Percentiles rank a stretch among this genome's conserved stretches.
Evolutionary conservation across 1,140 invertebrate genomes (phyloP).

Genomic region (Megalonaias nervosa): DNA sequence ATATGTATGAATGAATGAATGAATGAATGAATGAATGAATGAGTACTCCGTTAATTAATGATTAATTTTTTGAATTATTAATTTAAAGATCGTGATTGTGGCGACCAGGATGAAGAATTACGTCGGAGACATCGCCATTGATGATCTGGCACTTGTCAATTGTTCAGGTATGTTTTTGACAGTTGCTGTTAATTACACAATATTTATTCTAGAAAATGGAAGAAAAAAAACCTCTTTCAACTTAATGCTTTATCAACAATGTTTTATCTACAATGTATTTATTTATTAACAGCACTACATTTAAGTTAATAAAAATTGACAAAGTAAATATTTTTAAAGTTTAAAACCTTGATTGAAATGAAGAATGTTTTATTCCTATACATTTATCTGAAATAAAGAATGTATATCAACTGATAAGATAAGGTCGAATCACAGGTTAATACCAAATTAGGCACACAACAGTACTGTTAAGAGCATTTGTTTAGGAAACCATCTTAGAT

Average conservation of each 20-base stretch:
- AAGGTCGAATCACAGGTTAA: too few species aligned
- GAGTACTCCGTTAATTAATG: too few species aligned
- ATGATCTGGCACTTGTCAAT: slow-evolving; percentile 76
- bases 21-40: too few species aligned
- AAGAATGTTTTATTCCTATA: background rate
- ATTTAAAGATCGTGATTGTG: slow-evolving; percentile 80
- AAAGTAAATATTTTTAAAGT: background rate
- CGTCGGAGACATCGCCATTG: slow-evolving; percentile 83
- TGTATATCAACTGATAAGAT: too few species aligned
- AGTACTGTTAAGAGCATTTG: too few species aligned
- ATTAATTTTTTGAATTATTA: slow-evolving; percentile 3
- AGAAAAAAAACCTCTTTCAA: too few species aligned
- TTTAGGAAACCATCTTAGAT: too few species aligned
- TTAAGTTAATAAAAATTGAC: background rate
- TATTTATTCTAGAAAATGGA: background rate
- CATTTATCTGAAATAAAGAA: too few species aligned
- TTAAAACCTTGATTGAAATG: background rate
- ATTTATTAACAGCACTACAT: background rate
- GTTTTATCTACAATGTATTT: background rate
- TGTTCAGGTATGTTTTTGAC: slow-evolving; percentile 30
- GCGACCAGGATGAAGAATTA: slow-evolving; percentile 78
- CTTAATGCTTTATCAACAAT: background rate
- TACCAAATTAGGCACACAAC: too few species aligned
- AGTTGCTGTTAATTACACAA: slow-evolving; percentile 5
- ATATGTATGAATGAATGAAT: too few species aligned